A percentile compares a stretch with the other conserved stretches of the same genome.
Evolutionary conservation across 1,140 invertebrate species (phyloP).

Genomic region (Sycophaga agraensis): DNA sequence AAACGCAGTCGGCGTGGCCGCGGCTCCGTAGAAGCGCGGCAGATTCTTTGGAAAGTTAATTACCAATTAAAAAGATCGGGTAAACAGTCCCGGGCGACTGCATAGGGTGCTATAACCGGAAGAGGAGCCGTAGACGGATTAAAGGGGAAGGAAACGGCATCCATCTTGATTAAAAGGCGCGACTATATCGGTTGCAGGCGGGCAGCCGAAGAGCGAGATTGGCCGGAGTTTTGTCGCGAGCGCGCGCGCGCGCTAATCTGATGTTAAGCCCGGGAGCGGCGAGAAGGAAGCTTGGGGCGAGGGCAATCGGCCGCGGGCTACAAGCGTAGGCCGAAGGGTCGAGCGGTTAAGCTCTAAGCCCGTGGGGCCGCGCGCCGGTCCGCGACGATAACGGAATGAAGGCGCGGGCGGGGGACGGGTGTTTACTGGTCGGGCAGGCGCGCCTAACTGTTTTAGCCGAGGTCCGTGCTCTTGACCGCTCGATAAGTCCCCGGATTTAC

Average conservation of each 20-base stretch:
- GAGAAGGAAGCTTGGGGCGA: no score
- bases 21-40: no score
- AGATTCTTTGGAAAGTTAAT: no score
- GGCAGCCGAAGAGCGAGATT: not conserved
- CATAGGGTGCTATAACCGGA: no score
- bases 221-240: not conserved
- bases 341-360: not conserved
- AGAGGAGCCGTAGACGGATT: no score
- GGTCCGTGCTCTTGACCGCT: slow-evolving; percentile 27
- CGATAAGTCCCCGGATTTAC: slow-evolving; percentile 37
- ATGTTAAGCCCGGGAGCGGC: not conserved
- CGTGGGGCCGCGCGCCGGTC: slow-evolving; percentile 10
- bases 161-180: no score
- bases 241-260: not conserved
- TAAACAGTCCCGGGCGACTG: no score
- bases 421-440: not conserved
- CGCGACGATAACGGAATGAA: slow-evolving; percentile 43
- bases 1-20: no score
- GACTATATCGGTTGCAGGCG: no score
- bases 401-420: not conserved
- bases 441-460: slow-evolving; percentile 39
- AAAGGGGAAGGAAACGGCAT: no score
- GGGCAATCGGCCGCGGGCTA: not conserved
- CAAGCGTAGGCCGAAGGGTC: no score
- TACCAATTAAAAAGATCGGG: no score